Conservation (phyloP, 1,140 invertebrate species). For the Hydropsyche tenuis region DNA sequence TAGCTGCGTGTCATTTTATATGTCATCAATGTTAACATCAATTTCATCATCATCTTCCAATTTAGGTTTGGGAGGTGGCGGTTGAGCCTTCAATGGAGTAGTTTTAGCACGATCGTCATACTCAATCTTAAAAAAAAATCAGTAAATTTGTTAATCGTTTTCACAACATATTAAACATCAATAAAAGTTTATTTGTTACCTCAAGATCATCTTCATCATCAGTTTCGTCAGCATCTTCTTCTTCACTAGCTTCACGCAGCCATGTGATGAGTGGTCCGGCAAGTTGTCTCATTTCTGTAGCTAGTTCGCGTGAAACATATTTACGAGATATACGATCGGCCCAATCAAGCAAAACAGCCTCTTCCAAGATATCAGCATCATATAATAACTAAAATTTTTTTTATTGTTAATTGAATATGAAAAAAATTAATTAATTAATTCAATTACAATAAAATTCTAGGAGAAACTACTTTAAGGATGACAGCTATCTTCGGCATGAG, state of each 20-base stretch:
- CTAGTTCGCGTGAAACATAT: conserved; percentile 90
- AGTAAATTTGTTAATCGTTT: neutral
- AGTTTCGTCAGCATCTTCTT: conserved; percentile 76
- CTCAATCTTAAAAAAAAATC: conserved; percentile 69
- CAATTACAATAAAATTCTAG: neutral
- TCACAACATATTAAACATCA: neutral
- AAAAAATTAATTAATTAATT: conserved; percentile 2
- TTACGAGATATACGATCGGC: conserved; percentile 92
- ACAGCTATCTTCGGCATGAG: conserved; percentile 89
- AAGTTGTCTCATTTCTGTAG: conserved; percentile 90
- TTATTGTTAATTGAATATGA: conserved; percentile 6
- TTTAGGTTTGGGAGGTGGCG: conserved; percentile 60
- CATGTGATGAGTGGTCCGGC: conserved; percentile 95
- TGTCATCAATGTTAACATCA: conserved; percentile 91
- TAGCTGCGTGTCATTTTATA: conserved; percentile 66
- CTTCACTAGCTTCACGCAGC: conserved; percentile 96
- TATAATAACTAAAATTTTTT: conserved; percentile 77
- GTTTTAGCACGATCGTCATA: conserved; percentile 85
- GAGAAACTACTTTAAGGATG: conserved; percentile 77
- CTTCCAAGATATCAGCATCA: conserved; percentile 93
- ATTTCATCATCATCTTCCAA: conserved; percentile 75
- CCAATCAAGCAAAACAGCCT: conserved; percentile 94
- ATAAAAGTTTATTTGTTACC: conserved; percentile 22
- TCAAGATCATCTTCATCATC: conserved; percentile 74
- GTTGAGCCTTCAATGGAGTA: conserved; percentile 73